phyloP scores from a whole-genome alignment of 2,113 vertebrate species.

The Boleophthalmus pectinirostris region DNA sequence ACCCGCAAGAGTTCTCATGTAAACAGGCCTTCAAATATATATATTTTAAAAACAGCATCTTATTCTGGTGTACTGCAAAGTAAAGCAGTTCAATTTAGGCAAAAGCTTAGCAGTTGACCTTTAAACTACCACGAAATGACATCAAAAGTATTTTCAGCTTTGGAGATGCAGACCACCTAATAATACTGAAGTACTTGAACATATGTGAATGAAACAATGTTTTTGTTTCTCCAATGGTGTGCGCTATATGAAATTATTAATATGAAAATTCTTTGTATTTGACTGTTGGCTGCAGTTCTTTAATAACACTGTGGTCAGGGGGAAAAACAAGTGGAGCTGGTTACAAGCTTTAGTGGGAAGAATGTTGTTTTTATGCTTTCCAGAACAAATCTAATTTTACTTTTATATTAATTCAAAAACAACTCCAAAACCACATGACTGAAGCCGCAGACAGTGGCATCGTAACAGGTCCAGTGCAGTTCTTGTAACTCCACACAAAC shows the following conservation, averaged over 20 bases:
- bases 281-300: neutral
- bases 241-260: neutral
- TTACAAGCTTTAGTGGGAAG: neutral
- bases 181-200: too few relatives aligned
- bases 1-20: too few relatives aligned
- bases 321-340: neutral
- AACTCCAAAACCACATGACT: neutral
- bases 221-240: neutral
- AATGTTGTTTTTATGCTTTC: neutral
- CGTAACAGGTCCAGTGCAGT: neutral
- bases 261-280: neutral
- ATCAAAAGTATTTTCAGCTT: too few relatives aligned
- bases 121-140: too few relatives aligned
- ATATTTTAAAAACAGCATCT: too few relatives aligned
- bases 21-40: too few relatives aligned
- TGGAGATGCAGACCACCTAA: too few relatives aligned
- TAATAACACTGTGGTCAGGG: neutral
- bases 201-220: neutral
- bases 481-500: neutral
- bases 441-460: neutral
- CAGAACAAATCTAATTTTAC: neutral
- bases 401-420: conserved; percentile 6
- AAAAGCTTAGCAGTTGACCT: too few relatives aligned
- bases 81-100: too few relatives aligned
- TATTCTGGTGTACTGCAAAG: too few relatives aligned